Evolutionary conservation across 2,113 vertebrate species (phyloP).

Genomic region (Zapornia atra): DNA sequence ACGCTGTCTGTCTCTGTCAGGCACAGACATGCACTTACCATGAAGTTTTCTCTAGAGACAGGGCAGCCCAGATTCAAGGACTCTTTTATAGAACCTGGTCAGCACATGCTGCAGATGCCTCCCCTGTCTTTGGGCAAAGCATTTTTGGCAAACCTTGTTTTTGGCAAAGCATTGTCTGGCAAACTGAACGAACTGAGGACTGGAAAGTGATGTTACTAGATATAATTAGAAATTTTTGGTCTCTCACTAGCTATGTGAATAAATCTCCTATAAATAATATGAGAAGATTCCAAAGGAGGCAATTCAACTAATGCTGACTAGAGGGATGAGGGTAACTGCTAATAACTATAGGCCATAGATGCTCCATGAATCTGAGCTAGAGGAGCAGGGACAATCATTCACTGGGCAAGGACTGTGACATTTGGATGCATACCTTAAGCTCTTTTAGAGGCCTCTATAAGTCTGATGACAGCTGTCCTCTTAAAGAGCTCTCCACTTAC

Average conservation of each 20-base stretch:
- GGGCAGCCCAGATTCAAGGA: background rate
- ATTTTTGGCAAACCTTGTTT: slow-evolving; percentile 70
- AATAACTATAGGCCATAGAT: slow-evolving; percentile 19
- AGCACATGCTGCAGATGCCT: slow-evolving; percentile 56
- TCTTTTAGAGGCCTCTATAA: background rate
- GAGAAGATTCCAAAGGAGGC: slow-evolving; percentile 23
- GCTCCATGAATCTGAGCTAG: slow-evolving; percentile 32
- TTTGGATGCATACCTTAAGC: background rate
- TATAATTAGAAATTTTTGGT: slow-evolving; percentile 68
- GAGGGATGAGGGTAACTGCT: background rate
- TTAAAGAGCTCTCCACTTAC: slow-evolving; percentile 34
- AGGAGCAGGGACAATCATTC: background rate
- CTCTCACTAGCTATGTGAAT: slow-evolving; percentile 41
- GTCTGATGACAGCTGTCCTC: background rate
- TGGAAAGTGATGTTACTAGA: slow-evolving; percentile 54
- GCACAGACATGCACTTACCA: slow-evolving; percentile 35
- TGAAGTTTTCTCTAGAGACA: background rate
- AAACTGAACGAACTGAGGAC: slow-evolving; percentile 53
- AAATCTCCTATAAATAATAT: slow-evolving; percentile 61
- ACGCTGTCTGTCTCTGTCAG: background rate
- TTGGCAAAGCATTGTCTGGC: slow-evolving; percentile 79
- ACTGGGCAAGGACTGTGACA: background rate
- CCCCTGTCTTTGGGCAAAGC: slow-evolving; percentile 70
- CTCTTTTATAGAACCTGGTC: slow-evolving; percentile 49
- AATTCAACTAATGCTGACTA: slow-evolving; percentile 31